Evolutionary conservation across 1,140 invertebrate species (phyloP).

Genomic region (Sarcophaga bullata): DNA sequence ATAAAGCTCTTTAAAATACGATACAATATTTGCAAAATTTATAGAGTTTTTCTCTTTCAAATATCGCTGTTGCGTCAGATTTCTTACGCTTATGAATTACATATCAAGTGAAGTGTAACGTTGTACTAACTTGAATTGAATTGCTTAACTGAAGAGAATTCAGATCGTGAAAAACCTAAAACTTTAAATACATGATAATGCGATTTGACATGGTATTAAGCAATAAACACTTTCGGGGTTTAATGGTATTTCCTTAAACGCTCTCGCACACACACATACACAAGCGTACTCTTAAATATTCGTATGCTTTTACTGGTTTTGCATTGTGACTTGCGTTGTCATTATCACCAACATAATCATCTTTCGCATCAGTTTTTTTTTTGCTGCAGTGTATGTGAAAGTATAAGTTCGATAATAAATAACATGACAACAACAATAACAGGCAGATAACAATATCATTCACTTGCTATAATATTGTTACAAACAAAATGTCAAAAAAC

Average conservation of each 20-base stretch:
- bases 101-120: no score
- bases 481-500: neutral
- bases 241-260: neutral
- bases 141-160: no score
- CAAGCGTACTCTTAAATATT: neutral
- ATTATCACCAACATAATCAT: no score
- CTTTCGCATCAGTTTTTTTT: no score
- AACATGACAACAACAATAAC: conserved; percentile 24
- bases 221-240: neutral
- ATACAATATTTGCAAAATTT: no score
- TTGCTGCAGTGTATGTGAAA: neutral
- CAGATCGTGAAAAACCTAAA: neutral
- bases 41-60: no score
- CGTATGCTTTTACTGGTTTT: neutral
- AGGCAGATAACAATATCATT: conserved; percentile 34
- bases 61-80: no score
- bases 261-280: no score
- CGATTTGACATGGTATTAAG: conserved; percentile 10
- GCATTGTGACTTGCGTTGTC: neutral
- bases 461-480: conserved; percentile 30
- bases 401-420: conserved; percentile 11
- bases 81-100: no score
- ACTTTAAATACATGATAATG: conserved; percentile 15
- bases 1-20: no score
- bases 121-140: no score